Conservation (phyloP, 2,113 vertebrate genomes). For the Sprattus sprattus region DNA sequence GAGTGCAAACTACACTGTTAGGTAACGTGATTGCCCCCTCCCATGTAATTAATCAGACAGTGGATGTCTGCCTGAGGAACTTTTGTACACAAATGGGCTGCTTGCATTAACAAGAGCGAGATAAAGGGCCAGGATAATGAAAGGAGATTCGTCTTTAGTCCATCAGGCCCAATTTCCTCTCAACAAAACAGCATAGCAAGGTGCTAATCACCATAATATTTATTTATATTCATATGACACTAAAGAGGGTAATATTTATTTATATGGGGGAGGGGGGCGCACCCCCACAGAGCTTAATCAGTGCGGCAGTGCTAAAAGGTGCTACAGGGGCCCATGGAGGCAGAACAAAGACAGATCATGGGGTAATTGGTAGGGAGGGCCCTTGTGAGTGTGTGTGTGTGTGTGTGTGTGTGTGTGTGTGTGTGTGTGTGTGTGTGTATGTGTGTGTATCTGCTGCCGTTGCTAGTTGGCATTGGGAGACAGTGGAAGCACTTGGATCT, state of each 20-base stretch:
- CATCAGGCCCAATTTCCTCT: conserved; percentile 60
- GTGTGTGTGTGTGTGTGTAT: conserved; percentile 5
- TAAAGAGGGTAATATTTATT: conserved; percentile 21
- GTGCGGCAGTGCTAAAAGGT: conserved; percentile 29
- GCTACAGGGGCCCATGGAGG: conserved; percentile 52
- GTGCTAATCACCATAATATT: conserved; percentile 60
- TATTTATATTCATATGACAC: conserved; percentile 4
- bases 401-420: conserved; percentile 10
- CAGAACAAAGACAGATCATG: conserved; percentile 63
- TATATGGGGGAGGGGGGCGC: conserved; percentile 34
- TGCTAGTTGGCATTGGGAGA: conserved; percentile 23
- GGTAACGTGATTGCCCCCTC: conserved; percentile 37
- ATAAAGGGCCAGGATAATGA: conserved; percentile 71
- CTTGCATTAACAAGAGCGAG: conserved; percentile 59
- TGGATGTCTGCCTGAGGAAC: conserved; percentile 42
- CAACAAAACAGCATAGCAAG: conserved; percentile 58
- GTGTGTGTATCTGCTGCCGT: neutral
- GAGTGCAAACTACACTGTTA: conserved; percentile 28
- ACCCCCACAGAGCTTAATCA: conserved; percentile 56
- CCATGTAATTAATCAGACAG: conserved; percentile 45
- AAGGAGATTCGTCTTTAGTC: conserved; percentile 62
- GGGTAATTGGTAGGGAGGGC: conserved; percentile 59
- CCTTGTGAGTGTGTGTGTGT: neutral
- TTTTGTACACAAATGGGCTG: conserved; percentile 65
- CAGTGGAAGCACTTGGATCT: conserved; percentile 55